Evolutionary conservation across 2,888 invertebrate species (phyloP).

Genomic region (Dryadula phaetusa): DNA sequence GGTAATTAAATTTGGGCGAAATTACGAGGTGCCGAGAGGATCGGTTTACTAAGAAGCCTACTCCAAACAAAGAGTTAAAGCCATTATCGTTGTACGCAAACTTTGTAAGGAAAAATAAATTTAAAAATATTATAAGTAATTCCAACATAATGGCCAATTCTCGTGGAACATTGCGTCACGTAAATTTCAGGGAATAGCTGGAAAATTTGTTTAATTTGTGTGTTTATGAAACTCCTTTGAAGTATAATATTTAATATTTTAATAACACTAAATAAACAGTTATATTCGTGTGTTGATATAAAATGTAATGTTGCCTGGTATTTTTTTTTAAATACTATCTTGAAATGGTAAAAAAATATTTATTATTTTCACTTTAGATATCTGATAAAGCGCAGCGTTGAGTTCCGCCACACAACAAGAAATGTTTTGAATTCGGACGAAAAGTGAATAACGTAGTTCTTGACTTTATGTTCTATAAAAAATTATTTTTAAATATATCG

Average conservation of each 20-base stretch:
- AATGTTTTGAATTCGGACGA: not conserved
- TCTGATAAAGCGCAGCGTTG: not conserved
- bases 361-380: no score
- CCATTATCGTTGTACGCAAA: constrained; percentile 24
- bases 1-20: constrained; percentile 37
- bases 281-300: no score
- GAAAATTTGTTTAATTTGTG: not conserved
- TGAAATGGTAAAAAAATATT: no score
- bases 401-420: not conserved
- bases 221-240: not conserved
- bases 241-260: no score
- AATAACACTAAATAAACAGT: no score
- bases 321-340: no score
- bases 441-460: not conserved
- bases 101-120: constrained; percentile 14
- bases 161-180: not conserved
- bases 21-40: constrained; percentile 33
- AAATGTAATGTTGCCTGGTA: no score
- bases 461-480: no score
- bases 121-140: constrained; percentile 8
- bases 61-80: constrained; percentile 28
- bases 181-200: not conserved
- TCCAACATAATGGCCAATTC: constrained; percentile 3
- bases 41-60: constrained; percentile 23
- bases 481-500: no score